Evolutionary conservation across 92 coral and sea anemone species (phyloP).

Genomic region (Epizoanthus ramosus): DNA sequence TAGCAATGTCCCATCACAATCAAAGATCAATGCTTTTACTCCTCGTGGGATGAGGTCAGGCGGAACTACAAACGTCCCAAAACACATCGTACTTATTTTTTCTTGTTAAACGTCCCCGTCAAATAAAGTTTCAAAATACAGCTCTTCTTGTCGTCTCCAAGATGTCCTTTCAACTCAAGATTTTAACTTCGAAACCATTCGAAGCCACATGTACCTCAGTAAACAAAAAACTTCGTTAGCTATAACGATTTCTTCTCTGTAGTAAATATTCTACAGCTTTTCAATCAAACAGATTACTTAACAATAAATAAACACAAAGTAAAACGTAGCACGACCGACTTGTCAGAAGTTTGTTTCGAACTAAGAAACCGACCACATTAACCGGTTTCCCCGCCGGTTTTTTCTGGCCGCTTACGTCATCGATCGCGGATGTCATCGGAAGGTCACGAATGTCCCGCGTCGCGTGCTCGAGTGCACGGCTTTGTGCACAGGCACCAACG

Average conservation of each 20-base stretch:
- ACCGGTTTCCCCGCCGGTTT: conserved; percentile 9
- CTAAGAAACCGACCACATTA: not conserved
- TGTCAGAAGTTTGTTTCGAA: no score
- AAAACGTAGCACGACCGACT: no score
- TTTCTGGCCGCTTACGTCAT: not conserved
- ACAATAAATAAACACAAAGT: no score
- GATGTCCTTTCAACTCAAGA: no score
- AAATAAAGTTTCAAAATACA: not conserved
- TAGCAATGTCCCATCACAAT: conserved; percentile 92
- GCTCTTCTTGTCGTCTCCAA: not conserved
- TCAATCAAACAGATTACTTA: no score
- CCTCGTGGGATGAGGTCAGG: conserved; percentile 59
- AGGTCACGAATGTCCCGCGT: not conserved
- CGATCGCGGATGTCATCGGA: not conserved
- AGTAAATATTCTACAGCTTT: no score
- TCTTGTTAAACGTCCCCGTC: not conserved
- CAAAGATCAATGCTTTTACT: conserved; percentile 85
- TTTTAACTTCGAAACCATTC: no score
- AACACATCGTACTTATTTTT: conserved; percentile 18
- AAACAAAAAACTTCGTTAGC: no score
- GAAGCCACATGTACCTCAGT: no score
- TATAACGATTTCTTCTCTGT: no score
- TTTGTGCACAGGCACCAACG: no score
- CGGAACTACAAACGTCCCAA: conserved; percentile 36
- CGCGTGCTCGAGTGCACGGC: no score